A percentile compares a stretch with the other conserved stretches of the same genome.
phyloP scores from a whole-genome alignment of 2,113 vertebrate genomes.

The Mormoops blainvillei region DNA sequence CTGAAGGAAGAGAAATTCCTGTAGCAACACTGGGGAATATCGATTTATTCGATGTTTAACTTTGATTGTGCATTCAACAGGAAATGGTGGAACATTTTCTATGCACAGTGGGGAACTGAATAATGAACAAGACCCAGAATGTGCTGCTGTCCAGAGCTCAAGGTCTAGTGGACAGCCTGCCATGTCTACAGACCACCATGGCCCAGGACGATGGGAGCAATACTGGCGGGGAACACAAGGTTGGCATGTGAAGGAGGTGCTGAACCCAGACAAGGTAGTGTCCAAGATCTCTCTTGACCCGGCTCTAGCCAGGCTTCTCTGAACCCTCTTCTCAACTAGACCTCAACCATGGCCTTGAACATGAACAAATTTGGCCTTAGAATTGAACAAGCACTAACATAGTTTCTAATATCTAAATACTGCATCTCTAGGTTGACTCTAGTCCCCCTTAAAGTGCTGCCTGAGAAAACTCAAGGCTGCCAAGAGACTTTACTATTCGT shows the following conservation, averaged over 20 bases:
- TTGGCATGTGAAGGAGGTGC: neutral
- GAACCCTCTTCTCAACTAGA: neutral
- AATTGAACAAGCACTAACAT: neutral
- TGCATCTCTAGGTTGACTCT: neutral
- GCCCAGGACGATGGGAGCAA: neutral
- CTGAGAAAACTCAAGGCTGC: neutral
- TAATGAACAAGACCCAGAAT: no score
- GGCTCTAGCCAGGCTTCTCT: neutral
- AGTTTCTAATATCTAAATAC: neutral
- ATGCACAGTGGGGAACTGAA: neutral
- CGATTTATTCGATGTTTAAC: fast-evolving
- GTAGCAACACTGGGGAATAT: neutral
- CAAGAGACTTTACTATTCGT: neutral
- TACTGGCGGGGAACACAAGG: no score
- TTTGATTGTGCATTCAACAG: neutral
- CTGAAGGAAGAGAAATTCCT: neutral
- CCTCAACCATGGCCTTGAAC: neutral
- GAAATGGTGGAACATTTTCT: neutral
- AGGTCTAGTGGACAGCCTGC: neutral
- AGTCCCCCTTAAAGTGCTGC: neutral
- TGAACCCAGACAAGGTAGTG: neutral
- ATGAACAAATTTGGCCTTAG: neutral
- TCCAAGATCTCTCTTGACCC: neutral
- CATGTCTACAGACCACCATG: fast-evolving
- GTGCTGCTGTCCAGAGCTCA: neutral